Evolutionary conservation across 2,888 invertebrate genomes (phyloP), one percentile per base, ranked within the genome.

Genomic region (Volucella bombylans): DNA sequence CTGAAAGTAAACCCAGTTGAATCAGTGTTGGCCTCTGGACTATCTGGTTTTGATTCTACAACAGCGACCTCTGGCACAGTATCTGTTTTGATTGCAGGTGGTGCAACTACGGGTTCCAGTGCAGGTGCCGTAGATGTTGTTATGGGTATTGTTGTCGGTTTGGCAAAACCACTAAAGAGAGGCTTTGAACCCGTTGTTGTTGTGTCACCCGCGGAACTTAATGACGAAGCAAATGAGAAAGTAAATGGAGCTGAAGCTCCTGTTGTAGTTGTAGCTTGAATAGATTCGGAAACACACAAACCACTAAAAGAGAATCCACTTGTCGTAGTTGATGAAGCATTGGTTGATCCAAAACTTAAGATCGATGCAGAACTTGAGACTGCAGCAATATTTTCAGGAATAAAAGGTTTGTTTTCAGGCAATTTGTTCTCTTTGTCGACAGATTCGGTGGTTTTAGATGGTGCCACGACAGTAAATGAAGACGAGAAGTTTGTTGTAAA

Each of bases 281-380:
- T 31, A 18, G 65, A 15, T 12, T 69, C 18, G 1, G 76, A 1
- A 18, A 55, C 45, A 1, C n/a, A n/a, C n/a, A n/a, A n/a, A n/a
- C n/a, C n/a, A n/a, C 14, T 49, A 38, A 86, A 86, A 1, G 80
- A 77, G 8, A 86, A 83, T 47, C 15, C 81, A 11, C 57, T 43
- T 8, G 83, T 9, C 11, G 41, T 8, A 10, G n/a, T 11, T 1
- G 69, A 45, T 23, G 78, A 23, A 0, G n/a, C 69, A 45, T 15
- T 38, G 10, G 31, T 6, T 11, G 67, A 18, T 4, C 39, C 76
- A 52, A 82, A 79, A 14, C 11, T 31, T 8, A 52, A 15, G 10
- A 69, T 8, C 8, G 73, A 67, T 8, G 67, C 38, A 8, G 79
- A 62, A 41, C 52, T 79, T 0, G 68, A 50, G 10, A 47, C 47